Evolutionary conservation across 2,888 invertebrate species (phyloP), one percentile per base, ranked within the genome.

Genomic region (Drosophila vallismaia): DNA sequence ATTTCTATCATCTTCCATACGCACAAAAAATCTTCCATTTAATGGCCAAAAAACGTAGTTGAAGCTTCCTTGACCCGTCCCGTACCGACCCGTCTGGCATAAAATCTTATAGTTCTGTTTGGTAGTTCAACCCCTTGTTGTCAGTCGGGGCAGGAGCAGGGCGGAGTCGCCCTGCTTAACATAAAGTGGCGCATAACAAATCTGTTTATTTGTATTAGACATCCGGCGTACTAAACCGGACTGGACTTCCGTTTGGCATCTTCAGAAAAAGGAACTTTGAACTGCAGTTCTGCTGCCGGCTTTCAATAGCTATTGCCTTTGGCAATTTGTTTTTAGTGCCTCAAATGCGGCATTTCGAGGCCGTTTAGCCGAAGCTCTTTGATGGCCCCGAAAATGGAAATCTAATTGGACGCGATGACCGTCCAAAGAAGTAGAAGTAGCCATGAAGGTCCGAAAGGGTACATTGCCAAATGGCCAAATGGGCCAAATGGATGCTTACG

Each of bases 171-270:
- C 36, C 52, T 79, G 75, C 86, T 79, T 82, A 86, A 73, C 86
- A 83, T 86, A 81, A 88, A 88, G 80, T 80, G 85, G 75, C 71
- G 86, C 87, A 88, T 87, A 87, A 86, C 86, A 85, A 89, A 88
- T 89, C 85, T 87, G 87, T 88, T 87, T 89, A 86, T 80, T 84
- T 86, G 83, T 78, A 69, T 72, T 71, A 54, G 49, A 70, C 76
- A 76, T 85, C 80, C 86, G 77, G 28, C 55, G 45, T 44, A 38
- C 14, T 8, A 6, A 29, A 29, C 44, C 55, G 55, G 60, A 45
- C 60, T 54, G 62, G 58, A 76, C 72, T 70, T 79, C 77, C 79
- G 74, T 58, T 74, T 52, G 52, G 52, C 55, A 57, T 53, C 49
- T 48, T 38, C 36, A 26, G 36, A 33, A 14, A 14, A 67, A 36